A percentile compares a stretch with the other conserved stretches of the same genome.
These are phyloP conservation scores for Corella eumyota DNA, from an alignment of 23 tunicate species.

Conservation along the genomic window DNA sequence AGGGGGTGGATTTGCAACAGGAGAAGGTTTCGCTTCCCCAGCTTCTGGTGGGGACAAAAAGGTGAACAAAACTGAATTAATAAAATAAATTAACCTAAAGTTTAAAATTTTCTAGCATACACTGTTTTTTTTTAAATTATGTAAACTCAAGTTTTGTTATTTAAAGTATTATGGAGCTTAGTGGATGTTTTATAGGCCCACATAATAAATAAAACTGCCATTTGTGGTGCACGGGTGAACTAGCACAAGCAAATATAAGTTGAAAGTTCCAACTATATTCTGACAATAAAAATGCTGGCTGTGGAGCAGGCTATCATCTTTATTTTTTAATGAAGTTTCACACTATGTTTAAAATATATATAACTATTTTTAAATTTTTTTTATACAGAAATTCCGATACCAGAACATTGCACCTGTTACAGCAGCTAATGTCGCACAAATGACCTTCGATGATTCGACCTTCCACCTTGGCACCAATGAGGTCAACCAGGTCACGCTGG, in stretches of 20 bases:
- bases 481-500: slow-evolving; percentile 58
- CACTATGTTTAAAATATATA: not conserved
- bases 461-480: slow-evolving; percentile 42
- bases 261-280: no score
- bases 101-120: not conserved
- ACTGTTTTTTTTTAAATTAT: not conserved
- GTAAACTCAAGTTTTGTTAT: not conserved
- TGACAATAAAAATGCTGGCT: no score
- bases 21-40: no score
- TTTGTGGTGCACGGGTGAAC: no score
- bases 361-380: not conserved
- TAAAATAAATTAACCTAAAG: not conserved
- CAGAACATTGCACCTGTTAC: slow-evolving; percentile 62
- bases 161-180: no score
- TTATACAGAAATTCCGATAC: slow-evolving; percentile 37
- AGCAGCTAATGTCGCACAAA: slow-evolving; percentile 24
- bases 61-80: no score
- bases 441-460: slow-evolving; percentile 47
- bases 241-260: no score
- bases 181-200: no score
- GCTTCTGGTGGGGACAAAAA: no score
- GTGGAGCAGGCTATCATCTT: no score
- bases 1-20: slow-evolving; percentile 38
- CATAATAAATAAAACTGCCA: no score
- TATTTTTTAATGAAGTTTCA: not conserved